Base-by-base conservation (phyloP, 2,797 vertebrate genomes). In the Sternotherus odoratus region DNA sequence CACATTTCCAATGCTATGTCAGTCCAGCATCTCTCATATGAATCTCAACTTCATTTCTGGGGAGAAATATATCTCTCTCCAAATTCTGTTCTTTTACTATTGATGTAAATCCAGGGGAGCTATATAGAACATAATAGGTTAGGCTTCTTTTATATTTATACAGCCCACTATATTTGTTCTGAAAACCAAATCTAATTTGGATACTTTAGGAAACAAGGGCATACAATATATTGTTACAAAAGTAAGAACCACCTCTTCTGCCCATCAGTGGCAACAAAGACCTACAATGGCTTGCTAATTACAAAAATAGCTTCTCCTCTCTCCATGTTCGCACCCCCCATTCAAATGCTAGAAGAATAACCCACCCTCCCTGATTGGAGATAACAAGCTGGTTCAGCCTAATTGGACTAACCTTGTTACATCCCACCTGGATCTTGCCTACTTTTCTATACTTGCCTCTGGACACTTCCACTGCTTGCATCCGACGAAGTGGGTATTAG, bases 61-160 rank as follows among this genome's bases (percentile, higher is more conserved):
- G 30, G 57, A 60, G 7, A 60, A 60, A 60, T 60, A 33, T 60
- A 33, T 33, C 12, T 30, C 6, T 30, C 79, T 81, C 50, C 33
- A 88, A 57, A 79, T 33, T 8, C 77, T 43, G 43, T 48, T 77
- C 49, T 77, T 60, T 81, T 75, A 74, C 0, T 30, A 63, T 23
- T 15, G n/a, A 82, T 87, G 72, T 5, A 28, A 94, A 95, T 74
- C 77, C 81, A 83, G 54, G 93, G 26, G 74, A 36, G 93, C 89
- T 91, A 79, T 82, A 91, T 1, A 36, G 77, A 69, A 86, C 12
- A 16, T 33, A 83, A 50, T 39, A 83, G 63, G 33, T 82, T 81
- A 77, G 63, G 16, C 87, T 82, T 72, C 91, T 79, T 79, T 74
- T 57, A 87, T 17, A 28, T 56, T 86, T 79, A 86, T 60, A 63